These are phyloP conservation scores for Melipona beecheii DNA, from an alignment of 2,888 invertebrate genomes.

Conservation along the genomic window DNA sequence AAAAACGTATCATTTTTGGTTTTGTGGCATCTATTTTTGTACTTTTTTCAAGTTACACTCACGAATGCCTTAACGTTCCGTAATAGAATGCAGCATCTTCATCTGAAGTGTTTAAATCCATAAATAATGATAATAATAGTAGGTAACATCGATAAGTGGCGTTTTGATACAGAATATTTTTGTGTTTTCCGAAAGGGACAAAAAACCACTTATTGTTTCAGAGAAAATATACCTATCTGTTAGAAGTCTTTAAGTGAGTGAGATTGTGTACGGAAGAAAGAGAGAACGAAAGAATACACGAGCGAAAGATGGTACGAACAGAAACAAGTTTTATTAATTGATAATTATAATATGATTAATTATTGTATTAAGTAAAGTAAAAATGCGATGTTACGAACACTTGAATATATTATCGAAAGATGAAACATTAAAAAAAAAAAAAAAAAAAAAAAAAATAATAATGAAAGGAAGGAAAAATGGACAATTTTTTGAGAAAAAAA, in stretches of 20 bases:
- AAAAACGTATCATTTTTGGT: constrained; percentile 47
- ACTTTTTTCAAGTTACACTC: constrained; percentile 44
- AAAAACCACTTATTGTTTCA: constrained; percentile 63
- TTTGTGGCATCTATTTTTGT: constrained; percentile 51
- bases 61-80: constrained; percentile 60
- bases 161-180: constrained; percentile 63
- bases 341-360: constrained; percentile 81
- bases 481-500: constrained; percentile 70
- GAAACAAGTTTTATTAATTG: constrained; percentile 81
- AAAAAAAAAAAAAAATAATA: constrained; percentile 39
- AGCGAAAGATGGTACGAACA: constrained; percentile 69
- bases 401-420: constrained; percentile 74
- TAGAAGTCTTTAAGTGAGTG: constrained; percentile 64
- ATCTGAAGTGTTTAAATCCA: constrained; percentile 42
- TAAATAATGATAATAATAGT: constrained; percentile 47
- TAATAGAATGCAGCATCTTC: constrained; percentile 63
- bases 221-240: constrained; percentile 56
- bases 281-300: constrained; percentile 57
- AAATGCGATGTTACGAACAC: constrained; percentile 76
- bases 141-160: constrained; percentile 53
- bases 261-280: constrained; percentile 52
- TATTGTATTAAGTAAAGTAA: constrained; percentile 81
- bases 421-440: constrained; percentile 56
- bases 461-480: constrained; percentile 54
- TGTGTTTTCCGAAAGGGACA: constrained; percentile 57